These are phyloP conservation scores for Eonycteris spelaea DNA, from an alignment of 2,113 vertebrate genomes.

Conservation along the genomic window DNA sequence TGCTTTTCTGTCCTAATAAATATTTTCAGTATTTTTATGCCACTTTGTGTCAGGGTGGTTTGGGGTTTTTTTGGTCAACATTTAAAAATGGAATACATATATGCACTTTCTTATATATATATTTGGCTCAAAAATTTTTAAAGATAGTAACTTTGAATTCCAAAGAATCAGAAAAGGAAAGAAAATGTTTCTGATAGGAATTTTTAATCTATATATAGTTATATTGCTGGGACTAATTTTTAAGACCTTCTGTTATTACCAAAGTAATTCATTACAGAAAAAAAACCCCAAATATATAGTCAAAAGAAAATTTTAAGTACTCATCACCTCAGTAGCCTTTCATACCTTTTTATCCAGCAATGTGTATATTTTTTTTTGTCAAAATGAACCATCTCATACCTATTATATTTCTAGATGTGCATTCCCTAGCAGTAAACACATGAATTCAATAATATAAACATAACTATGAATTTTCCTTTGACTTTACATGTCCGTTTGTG, in stretches of 20 bases:
- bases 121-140: conserved; percentile 11
- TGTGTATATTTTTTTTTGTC: not conserved
- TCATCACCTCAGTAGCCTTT: not conserved
- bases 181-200: not conserved
- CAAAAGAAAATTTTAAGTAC: conserved; percentile 3
- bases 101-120: not conserved
- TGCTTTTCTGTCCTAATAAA: not conserved
- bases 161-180: not conserved
- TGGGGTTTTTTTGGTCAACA: not conserved
- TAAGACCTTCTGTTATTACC: conserved; percentile 20
- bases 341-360: not conserved
- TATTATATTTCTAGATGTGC: not conserved
- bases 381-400: not conserved
- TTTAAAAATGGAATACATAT: not conserved
- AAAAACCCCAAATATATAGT: not conserved
- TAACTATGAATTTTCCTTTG: not conserved
- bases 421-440: not conserved
- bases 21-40: not conserved
- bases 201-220: conserved; percentile 1
- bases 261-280: not conserved
- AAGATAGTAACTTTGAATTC: conserved; percentile 32
- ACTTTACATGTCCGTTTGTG: not conserved
- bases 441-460: not conserved
- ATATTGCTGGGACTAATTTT: not conserved
- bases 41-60: not conserved